Evolutionary conservation across 2,797 vertebrate species (phyloP), one percentile per base, ranked within the genome.

Genomic region (Danio albolineatus): DNA sequence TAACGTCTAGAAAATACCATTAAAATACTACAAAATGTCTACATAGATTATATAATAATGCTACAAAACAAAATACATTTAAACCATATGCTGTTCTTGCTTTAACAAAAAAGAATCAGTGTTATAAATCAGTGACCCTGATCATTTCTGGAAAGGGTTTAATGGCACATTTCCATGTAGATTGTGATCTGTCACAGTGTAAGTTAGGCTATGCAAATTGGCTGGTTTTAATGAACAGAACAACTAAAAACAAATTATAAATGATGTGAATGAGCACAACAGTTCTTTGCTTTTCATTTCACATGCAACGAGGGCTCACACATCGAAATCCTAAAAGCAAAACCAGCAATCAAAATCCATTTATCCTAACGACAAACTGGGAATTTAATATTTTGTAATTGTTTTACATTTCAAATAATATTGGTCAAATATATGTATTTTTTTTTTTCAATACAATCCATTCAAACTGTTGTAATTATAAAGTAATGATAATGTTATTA

Each of bases 391-490:
- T 28, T 28, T 28, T 28, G 28, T 28, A 28, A 28, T 28, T 28
- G 28, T 28, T 28, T 28, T 28, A 13, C 17, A 10, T n/a, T 10
- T 49, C 13, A 6, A 10, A 36, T 44, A n/a, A 7, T 16, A 7
- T 51, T 12, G 7, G 16, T 38, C 46, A 19, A 69, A 51, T 17
- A 17, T 7, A 14, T n/a, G n/a, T n/a, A n/a, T n/a, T n/a, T n/a
- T n/a, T n/a, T n/a, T 14, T 12, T 4, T 4, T 39, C 3, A 0
- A 67, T 19, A 67, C 57, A 62, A 76, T 49, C 36, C 38, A 17
- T 54, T 76, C 44, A 65, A 41, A 61, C 56, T 46, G 12, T 49
- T 61, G 5, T 53, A 16, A 75, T 12, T 36, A 53, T 10, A 70
- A 53, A 21, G 28, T 28, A 28, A 28, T 28, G 28, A 28, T 28